phyloP scores from a whole-genome alignment of 2,888 invertebrate species.

The Smittia sp. region DNA sequence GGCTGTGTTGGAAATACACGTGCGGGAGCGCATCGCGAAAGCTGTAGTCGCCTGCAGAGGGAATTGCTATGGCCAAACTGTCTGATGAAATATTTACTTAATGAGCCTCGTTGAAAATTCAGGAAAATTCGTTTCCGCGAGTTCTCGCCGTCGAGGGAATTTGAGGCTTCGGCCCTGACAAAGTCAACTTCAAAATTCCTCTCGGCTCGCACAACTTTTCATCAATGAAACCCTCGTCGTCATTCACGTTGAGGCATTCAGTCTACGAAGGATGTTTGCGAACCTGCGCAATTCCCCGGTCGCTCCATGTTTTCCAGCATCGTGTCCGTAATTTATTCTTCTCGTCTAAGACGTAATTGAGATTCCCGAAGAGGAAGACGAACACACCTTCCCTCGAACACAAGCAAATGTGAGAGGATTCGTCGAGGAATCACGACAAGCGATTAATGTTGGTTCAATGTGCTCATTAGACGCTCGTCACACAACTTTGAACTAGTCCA shows the following conservation, averaged over 20 bases:
- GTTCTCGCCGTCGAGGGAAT: no score
- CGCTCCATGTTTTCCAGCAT: not conserved
- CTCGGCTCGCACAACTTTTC: not conserved
- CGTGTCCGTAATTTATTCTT: not conserved
- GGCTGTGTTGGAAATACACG: conserved; percentile 22
- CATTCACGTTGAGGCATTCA: conserved; percentile 29
- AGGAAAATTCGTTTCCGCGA: not conserved
- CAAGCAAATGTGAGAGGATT: not conserved
- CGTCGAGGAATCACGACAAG: not conserved
- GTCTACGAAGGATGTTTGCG: conserved; percentile 25
- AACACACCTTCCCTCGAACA: conserved; percentile 22
- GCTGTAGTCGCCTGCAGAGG: not conserved
- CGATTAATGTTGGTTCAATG: not conserved
- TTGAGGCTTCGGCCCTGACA: no score
- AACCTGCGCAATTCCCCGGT: conserved; percentile 30
- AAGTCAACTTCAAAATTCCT: not conserved
- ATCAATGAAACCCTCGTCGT: not conserved
- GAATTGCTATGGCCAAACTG: not conserved
- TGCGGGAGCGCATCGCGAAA: conserved; percentile 3
- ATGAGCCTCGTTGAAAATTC: not conserved
- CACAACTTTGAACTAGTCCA: not conserved
- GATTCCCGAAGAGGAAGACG: not conserved
- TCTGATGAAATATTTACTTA: not conserved
- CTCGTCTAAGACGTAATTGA: conserved; percentile 35
- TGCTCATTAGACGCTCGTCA: not conserved